Evolutionary conservation across 2,797 vertebrate genomes (phyloP), one percentile per base, ranked within the genome.

Genomic region (Clarias pachynema): DNA sequence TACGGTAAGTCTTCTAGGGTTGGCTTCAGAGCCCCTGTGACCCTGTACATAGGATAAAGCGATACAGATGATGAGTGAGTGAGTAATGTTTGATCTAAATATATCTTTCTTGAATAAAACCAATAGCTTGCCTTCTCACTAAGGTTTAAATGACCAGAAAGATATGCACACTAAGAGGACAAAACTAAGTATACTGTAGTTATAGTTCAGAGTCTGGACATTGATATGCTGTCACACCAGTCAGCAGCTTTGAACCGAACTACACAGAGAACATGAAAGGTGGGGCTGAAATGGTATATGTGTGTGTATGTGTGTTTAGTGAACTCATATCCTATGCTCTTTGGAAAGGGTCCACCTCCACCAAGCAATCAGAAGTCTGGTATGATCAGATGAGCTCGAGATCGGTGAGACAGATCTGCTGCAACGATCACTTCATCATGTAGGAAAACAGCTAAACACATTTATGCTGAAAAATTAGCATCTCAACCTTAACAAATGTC

Each of bases 231-330:
- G 77, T 60, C 49, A 16, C 24, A 22, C 6, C 49, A 84, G 86
- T 83, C 77, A 81, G 73, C 59, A 34, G 49, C 86, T 87, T 87
- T 87, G 82, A 84, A 84, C 34, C 22, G 12, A 49, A 81, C 78
- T 81, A 69, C 82, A 84, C 69, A 87, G 34, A 81, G 69, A 56
- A 84, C 82, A 87, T 87, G 60, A 87, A 87, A 87, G 53, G n/a
- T 81, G 80, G 70, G 73, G 31, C 69, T 81, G 53, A 68, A 79
- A 6, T 6, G 18, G 59, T 75, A 5, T 40, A 26, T 79, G 66
- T 86, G 73, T 57, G 44, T 77, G 8, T 44, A 37, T 86, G 73
- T 57, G 69, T 40, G 49, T 75, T 79, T 9, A 44, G 66, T 79
- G 16, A 87, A 84, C 78, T 87, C 70, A 84, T 84, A 81, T 81